phyloP scores from a whole-genome alignment of 2,888 invertebrate genomes.

The Drosophila niveifrons region DNA sequence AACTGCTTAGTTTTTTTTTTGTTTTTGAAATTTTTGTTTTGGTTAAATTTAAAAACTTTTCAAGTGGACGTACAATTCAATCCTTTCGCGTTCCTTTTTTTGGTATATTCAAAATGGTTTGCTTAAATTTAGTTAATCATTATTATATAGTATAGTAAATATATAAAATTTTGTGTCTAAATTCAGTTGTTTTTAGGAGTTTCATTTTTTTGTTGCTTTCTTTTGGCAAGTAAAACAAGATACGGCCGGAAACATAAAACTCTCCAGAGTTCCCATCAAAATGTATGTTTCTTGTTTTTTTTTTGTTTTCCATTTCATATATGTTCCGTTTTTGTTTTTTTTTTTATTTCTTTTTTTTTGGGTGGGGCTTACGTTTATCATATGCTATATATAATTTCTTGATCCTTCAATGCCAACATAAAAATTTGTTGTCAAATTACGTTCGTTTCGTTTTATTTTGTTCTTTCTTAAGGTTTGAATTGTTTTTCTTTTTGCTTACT shows the following conservation, averaged over 20 bases:
- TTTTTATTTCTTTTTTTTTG: slow-evolving; percentile 55
- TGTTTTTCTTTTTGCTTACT: slow-evolving; percentile 58
- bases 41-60: slow-evolving; percentile 66
- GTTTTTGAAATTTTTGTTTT: slow-evolving; percentile 23
- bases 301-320: slow-evolving; percentile 31
- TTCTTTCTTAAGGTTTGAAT: slow-evolving; percentile 41
- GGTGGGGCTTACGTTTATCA: slow-evolving; percentile 81
- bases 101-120: slow-evolving; percentile 65
- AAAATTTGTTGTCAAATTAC: slow-evolving; percentile 69
- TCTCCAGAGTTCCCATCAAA: slow-evolving; percentile 46
- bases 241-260: slow-evolving; percentile 43
- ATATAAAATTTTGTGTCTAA: slow-evolving; percentile 82
- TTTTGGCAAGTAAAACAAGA: slow-evolving; percentile 45
- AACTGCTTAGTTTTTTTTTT: slow-evolving; percentile 52
- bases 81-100: slow-evolving; percentile 25
- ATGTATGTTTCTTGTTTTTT: slow-evolving; percentile 29
- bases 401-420: slow-evolving; percentile 64
- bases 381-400: slow-evolving; percentile 58
- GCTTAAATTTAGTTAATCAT: slow-evolving; percentile 75
- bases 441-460: slow-evolving; percentile 48
- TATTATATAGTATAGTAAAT: slow-evolving; percentile 73
- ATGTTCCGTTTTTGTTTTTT: slow-evolving; percentile 28
- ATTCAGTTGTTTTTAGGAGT: slow-evolving; percentile 85
- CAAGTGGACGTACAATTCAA: slow-evolving; percentile 65
- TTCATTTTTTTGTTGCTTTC: slow-evolving; percentile 48